Conservation (phyloP, 2,888 invertebrate species). For the Netelia inedita region DNA sequence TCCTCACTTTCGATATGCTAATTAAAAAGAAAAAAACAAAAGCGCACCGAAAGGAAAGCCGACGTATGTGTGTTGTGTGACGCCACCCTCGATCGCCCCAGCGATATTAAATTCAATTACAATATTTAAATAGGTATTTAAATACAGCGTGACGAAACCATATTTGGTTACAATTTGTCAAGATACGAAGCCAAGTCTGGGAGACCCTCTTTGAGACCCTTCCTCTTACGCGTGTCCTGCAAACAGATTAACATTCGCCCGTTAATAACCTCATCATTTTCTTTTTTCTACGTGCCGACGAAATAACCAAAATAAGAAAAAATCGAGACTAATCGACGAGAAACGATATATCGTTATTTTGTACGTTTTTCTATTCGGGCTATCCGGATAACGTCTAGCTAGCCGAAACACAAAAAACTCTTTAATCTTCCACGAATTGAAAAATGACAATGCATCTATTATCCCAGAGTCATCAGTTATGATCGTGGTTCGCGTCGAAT, state of each 20-base stretch:
- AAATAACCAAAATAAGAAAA: constrained; percentile 31
- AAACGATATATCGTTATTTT: constrained; percentile 69
- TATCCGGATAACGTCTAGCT: constrained; percentile 79
- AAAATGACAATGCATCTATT: constrained; percentile 78
- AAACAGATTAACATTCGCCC: constrained; percentile 71
- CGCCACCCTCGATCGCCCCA: constrained; percentile 64
- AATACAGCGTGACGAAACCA: constrained; percentile 80
- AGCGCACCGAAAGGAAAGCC: constrained; percentile 71
- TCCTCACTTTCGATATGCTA: constrained; percentile 60
- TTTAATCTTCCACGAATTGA: constrained; percentile 85
- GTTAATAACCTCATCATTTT: constrained; percentile 13
- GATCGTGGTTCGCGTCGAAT: constrained; percentile 76
- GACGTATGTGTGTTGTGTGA: constrained; percentile 42
- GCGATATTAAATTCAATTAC: constrained; percentile 81
- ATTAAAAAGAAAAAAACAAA: constrained; percentile 67
- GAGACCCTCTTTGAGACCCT: constrained; percentile 99
- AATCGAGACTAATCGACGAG: neutral
- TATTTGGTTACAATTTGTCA: constrained; percentile 97
- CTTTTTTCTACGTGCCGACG: neutral
- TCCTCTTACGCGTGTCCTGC: constrained; percentile 98
- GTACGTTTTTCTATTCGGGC: constrained; percentile 86
- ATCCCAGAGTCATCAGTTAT: constrained; percentile 81
- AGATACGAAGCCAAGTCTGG: constrained; percentile 98
- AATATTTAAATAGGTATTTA: constrained; percentile 84
- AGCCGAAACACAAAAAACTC: constrained; percentile 85